Evolutionary conservation across 2,888 invertebrate species (phyloP).

Genomic region (Hedychridium roseum): DNA sequence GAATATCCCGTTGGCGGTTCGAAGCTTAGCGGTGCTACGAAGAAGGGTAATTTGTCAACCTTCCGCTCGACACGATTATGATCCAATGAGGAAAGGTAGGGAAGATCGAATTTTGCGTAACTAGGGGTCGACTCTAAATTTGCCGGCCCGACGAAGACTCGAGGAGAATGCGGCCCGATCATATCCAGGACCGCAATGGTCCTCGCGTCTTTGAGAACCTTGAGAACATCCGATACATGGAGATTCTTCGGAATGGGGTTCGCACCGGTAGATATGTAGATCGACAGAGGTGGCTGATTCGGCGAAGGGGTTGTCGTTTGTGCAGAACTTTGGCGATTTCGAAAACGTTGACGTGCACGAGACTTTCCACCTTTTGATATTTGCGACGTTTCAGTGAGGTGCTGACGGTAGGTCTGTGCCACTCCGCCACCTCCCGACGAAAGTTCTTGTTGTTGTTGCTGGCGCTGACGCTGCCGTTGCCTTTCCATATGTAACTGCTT

Average conservation of each 20-base stretch:
- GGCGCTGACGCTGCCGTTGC: slow-evolving; percentile 35
- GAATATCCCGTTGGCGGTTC: slow-evolving; percentile 85
- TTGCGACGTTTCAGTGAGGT: slow-evolving; percentile 44
- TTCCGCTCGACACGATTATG: slow-evolving; percentile 74
- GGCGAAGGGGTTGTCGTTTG: slow-evolving; percentile 63
- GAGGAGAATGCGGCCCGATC: slow-evolving; percentile 74
- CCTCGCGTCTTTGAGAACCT: slow-evolving; percentile 74
- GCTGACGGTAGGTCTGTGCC: slow-evolving; percentile 46
- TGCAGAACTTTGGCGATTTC: too few species aligned
- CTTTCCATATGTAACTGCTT: too few species aligned
- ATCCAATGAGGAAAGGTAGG: slow-evolving; percentile 80
- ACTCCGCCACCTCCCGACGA: too few species aligned
- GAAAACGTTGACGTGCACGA: too few species aligned
- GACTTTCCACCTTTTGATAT: too few species aligned
- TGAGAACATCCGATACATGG: slow-evolving; percentile 76
- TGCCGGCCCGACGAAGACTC: slow-evolving; percentile 84
- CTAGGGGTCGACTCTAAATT: slow-evolving; percentile 75
- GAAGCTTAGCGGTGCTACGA: slow-evolving; percentile 86
- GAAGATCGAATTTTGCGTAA: slow-evolving; percentile 82
- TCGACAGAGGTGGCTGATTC: slow-evolving; percentile 85
- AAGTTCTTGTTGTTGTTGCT: too few species aligned
- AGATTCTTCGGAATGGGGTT: slow-evolving; percentile 64
- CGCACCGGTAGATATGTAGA: slow-evolving; percentile 75
- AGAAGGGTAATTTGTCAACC: slow-evolving; percentile 80
- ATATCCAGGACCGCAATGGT: slow-evolving; percentile 81